These are phyloP conservation scores for Vireo griseus DNA, from an alignment of 2,797 vertebrate species.

Conservation along the genomic window DNA sequence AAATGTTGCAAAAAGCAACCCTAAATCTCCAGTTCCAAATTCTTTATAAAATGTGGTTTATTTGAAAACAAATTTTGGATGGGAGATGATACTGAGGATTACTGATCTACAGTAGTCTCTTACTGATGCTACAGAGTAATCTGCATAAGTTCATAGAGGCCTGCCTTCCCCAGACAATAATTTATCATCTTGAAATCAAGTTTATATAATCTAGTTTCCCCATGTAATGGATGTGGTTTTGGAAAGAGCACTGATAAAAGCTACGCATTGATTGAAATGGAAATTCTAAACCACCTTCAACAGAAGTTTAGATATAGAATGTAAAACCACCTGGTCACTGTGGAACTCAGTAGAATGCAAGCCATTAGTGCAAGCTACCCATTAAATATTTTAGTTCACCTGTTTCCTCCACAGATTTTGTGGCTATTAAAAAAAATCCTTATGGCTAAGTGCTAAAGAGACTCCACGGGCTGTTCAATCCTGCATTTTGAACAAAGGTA, in stretches of 20 bases:
- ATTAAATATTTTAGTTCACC: conserved; percentile 14
- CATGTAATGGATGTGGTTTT: conserved; percentile 17
- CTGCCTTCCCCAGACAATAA: background rate
- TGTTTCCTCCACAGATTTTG: background rate
- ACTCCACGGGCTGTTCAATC: background rate
- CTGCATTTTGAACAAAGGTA: background rate
- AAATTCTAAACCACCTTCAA: conserved; percentile 40
- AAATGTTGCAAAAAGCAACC: background rate
- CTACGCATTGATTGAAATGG: conserved; percentile 25
- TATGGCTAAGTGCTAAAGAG: conserved; percentile 1
- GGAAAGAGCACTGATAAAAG: background rate
- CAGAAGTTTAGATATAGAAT: background rate
- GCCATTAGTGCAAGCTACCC: background rate
- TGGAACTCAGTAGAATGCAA: background rate
- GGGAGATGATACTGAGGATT: background rate
- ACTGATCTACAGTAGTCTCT: background rate
- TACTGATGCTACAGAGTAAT: background rate
- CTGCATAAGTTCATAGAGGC: background rate
- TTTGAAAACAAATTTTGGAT: background rate
- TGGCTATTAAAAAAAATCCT: background rate
- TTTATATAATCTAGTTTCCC: conserved; percentile 22
- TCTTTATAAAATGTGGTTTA: background rate
- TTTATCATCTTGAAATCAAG: conserved; percentile 38
- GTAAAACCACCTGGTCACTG: background rate
- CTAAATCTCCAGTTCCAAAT: background rate